Percentiles rank a stretch among this genome's conserved stretches.
phyloP scores from a whole-genome alignment of 2,113 vertebrate genomes.

The Natator depressus region DNA sequence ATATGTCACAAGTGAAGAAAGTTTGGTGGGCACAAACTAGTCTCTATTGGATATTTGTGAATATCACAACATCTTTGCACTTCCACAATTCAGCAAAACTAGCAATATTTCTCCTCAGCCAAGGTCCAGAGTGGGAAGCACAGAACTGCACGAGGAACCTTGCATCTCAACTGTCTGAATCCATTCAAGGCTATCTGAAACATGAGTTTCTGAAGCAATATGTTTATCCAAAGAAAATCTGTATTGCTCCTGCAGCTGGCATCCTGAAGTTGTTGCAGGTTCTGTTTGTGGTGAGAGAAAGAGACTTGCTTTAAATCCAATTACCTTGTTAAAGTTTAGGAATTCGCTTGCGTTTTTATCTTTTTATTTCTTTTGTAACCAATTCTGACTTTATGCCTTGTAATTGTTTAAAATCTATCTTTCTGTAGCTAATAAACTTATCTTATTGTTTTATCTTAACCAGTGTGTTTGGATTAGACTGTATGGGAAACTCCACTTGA shows the following conservation, averaged over 20 bases:
- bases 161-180: neutral
- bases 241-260: neutral
- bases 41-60: neutral
- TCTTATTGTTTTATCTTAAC: too few relatives aligned
- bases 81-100: neutral
- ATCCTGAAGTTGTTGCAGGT: neutral
- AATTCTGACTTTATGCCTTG: too few relatives aligned
- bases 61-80: neutral
- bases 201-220: neutral
- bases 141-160: neutral
- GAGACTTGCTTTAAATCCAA: too few relatives aligned
- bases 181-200: neutral
- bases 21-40: neutral
- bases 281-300: neutral
- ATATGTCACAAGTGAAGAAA: constrained; percentile 12
- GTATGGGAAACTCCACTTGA: too few relatives aligned
- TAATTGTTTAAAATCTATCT: too few relatives aligned
- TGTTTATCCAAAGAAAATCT: neutral
- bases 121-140: neutral
- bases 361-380: too few relatives aligned
- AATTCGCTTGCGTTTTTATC: too few relatives aligned
- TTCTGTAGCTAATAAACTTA: too few relatives aligned
- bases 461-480: too few relatives aligned
- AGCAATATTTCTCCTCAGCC: neutral
- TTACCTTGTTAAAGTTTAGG: too few relatives aligned